Evolutionary conservation across 2,888 invertebrate species (phyloP).

Genomic region (Dichetophora obliterata): DNA sequence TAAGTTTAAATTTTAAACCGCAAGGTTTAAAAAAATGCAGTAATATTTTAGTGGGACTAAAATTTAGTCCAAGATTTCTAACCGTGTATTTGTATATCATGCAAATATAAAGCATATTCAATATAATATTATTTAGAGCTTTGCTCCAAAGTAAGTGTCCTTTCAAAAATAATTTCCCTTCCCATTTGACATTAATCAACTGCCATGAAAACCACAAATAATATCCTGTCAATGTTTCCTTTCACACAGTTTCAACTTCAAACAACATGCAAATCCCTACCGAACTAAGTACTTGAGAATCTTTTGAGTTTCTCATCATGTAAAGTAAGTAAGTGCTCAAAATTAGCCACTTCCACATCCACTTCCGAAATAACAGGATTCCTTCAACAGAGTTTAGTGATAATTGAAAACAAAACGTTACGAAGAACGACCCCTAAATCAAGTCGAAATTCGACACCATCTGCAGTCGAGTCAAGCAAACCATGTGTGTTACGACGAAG

Average conservation of each 20-base stretch:
- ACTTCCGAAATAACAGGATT: conserved; percentile 51
- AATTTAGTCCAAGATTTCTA: no score
- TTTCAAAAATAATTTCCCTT: no score
- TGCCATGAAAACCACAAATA: conserved; percentile 15
- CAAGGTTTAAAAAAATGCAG: no score
- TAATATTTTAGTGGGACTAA: no score
- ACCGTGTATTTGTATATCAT: no score
- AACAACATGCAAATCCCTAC: conserved; percentile 6
- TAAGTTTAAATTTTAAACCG: no score
- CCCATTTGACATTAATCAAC: not conserved
- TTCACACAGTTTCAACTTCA: conserved; percentile 53
- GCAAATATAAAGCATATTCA: not conserved
- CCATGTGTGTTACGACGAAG: not conserved
- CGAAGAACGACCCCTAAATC: not conserved
- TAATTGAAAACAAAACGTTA: not conserved
- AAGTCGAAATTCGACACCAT: conserved; percentile 11
- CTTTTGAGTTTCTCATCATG: not conserved
- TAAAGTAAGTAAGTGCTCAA: not conserved
- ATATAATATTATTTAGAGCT: conserved; percentile 15
- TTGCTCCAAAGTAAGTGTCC: conserved; percentile 37
- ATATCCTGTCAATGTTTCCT: conserved; percentile 51
- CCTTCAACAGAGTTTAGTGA: conserved; percentile 16
- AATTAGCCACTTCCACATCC: conserved; percentile 62
- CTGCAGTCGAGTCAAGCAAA: not conserved
- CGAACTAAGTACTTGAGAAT: not conserved